Percentiles rank a stretch among this genome's conserved stretches.
These are phyloP conservation scores for Melanostoma scalare DNA, from an alignment of 2,888 invertebrate genomes.

Conservation along the genomic window DNA sequence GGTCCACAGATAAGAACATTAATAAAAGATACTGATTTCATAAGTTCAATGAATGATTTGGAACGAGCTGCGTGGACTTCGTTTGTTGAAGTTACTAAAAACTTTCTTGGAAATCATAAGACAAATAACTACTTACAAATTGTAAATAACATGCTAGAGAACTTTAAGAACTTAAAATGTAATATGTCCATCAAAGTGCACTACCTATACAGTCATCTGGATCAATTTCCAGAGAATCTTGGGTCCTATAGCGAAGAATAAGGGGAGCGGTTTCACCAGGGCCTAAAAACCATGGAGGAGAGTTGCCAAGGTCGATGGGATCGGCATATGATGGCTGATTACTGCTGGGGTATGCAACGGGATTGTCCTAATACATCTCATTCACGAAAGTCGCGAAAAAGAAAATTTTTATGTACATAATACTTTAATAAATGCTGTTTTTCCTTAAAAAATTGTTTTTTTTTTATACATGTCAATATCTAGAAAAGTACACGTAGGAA, in stretches of 20 bases:
- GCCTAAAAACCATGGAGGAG: no score
- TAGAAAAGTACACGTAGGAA: no score
- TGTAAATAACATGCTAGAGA: constrained; percentile 7
- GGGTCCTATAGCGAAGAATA: constrained; percentile 23
- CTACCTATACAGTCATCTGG: constrained; percentile 17
- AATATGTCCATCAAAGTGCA: constrained; percentile 10
- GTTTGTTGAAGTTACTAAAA: constrained; percentile 27
- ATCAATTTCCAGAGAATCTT: constrained; percentile 22
- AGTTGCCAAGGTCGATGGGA: constrained; percentile 26
- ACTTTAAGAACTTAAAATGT: constrained; percentile 9
- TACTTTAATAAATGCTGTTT: no score
- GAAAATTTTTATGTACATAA: no score
- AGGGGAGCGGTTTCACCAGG: constrained; percentile 23
- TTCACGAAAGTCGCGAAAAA: no score
- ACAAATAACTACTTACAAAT: constrained; percentile 14
- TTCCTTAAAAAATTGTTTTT: no score
- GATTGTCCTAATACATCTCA: no score
- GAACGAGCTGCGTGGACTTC: constrained; percentile 25
- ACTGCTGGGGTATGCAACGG: not conserved
- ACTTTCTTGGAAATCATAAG: constrained; percentile 38
- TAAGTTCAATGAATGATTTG: constrained; percentile 31
- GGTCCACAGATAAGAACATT: constrained; percentile 17
- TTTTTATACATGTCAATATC: no score
- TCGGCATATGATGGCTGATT: constrained; percentile 7
- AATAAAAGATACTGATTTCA: constrained; percentile 33